Conservation (phyloP, 2,797 vertebrate genomes). For the Austrolebias charrua region DNA sequence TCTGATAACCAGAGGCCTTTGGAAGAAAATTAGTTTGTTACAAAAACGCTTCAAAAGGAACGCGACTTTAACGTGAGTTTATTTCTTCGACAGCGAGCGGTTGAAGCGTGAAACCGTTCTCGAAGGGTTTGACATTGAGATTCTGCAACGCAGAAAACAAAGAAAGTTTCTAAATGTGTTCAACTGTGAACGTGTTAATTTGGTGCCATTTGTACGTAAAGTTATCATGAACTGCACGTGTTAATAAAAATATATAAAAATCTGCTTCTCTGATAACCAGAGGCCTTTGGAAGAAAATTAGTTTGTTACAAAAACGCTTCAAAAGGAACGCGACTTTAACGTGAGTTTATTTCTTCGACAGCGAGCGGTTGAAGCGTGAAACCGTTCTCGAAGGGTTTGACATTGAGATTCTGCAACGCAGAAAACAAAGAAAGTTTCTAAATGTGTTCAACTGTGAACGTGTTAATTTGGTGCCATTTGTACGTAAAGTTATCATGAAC, state of each 20-base stretch:
- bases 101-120: too few relatives aligned
- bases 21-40: slow-evolving; percentile 4
- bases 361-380: too few relatives aligned
- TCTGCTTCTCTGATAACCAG: background rate
- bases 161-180: background rate
- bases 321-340: background rate
- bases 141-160: background rate
- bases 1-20: slow-evolving; percentile 6
- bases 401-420: too few relatives aligned
- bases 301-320: slow-evolving; percentile 8
- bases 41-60: slow-evolving; percentile 3
- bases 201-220: slow-evolving; percentile 20
- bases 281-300: slow-evolving; percentile 3
- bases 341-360: too few relatives aligned
- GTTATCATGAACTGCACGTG: slow-evolving; percentile 23
- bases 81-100: too few relatives aligned
- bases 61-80: background rate
- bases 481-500: slow-evolving; percentile 35
- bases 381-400: too few relatives aligned
- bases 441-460: slow-evolving; percentile 25
- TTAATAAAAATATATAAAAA: slow-evolving; percentile 33
- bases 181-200: slow-evolving; percentile 34
- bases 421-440: background rate
- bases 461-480: slow-evolving; percentile 19
- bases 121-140: too few relatives aligned